Evolutionary conservation across 2,888 invertebrate genomes (phyloP).

Genomic region (Tenthredo distinguenda): DNA sequence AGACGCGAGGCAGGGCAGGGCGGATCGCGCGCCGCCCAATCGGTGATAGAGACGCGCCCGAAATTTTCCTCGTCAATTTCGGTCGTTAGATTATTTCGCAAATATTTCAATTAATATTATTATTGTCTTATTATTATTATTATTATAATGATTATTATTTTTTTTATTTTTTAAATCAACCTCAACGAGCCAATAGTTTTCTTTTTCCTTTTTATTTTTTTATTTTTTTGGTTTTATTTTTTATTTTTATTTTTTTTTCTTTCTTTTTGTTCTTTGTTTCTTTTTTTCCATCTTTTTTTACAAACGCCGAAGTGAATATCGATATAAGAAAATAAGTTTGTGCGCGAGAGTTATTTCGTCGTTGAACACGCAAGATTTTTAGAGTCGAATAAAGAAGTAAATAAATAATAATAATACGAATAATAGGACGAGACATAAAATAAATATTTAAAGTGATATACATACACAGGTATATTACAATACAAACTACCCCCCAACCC

Average conservation of each 20-base stretch:
- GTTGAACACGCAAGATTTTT: background rate
- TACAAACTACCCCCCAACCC: background rate
- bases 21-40: constrained; percentile 65
- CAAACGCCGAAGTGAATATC: background rate
- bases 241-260: background rate
- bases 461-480: constrained; percentile 22
- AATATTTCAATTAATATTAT: constrained; percentile 6
- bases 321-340: background rate
- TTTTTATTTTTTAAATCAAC: constrained; percentile 9
- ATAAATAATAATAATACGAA: constrained; percentile 6
- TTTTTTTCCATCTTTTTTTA: background rate
- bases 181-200: background rate
- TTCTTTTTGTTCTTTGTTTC: background rate
- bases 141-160: background rate
- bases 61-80: constrained; percentile 40
- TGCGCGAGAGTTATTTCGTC: background rate
- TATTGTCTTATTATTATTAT: constrained; percentile 13
- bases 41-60: constrained; percentile 63
- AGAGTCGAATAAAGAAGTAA: background rate
- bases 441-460: constrained; percentile 24
- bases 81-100: constrained; percentile 17
- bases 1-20: constrained; percentile 64
- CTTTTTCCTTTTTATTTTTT: background rate
- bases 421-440: constrained; percentile 11
- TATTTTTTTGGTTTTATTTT: background rate